These are phyloP conservation scores for Urophycis tenuis DNA, from an alignment of 2,797 vertebrate species.

Conservation along the genomic window DNA sequence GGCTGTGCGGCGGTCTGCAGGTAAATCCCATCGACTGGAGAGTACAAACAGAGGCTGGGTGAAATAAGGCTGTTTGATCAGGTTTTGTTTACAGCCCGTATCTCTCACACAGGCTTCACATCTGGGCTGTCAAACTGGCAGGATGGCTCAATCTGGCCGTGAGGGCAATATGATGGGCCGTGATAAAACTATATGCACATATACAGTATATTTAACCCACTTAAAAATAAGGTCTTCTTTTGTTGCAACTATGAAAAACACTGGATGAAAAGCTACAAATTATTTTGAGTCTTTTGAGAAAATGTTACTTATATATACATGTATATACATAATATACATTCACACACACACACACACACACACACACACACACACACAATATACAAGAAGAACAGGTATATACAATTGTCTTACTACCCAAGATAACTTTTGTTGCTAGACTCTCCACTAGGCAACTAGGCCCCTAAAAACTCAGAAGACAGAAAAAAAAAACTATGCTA, in stretches of 20 bases:
- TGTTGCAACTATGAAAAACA: too few species aligned
- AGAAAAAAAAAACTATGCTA: background rate
- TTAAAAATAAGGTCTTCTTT: too few species aligned
- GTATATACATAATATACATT: too few species aligned
- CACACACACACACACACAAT: too few species aligned
- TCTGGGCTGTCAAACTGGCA: background rate
- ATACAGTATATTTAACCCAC: too few species aligned
- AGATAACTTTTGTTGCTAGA: background rate
- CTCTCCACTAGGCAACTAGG: background rate
- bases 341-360: too few species aligned
- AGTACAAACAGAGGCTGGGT: conserved; percentile 52
- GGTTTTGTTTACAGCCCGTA: conserved; percentile 44
- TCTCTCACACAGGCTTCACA: conserved; percentile 36
- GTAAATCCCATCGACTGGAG: conserved; percentile 46
- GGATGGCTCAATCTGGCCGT: background rate
- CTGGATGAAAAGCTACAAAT: too few species aligned
- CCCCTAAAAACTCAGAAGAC: background rate
- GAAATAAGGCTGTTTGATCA: conserved; percentile 40
- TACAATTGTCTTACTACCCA: background rate
- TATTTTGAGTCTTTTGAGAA: too few species aligned
- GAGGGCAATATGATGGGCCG: background rate
- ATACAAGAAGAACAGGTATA: too few species aligned
- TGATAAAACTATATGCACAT: too few species aligned
- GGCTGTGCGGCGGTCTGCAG: conserved; percentile 19
- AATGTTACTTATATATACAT: too few species aligned